Percentiles rank a stretch among this genome's conserved stretches.
Evolutionary conservation across 2,797 vertebrate genomes (phyloP).

Genomic region (Phoeniculus purpureus): DNA sequence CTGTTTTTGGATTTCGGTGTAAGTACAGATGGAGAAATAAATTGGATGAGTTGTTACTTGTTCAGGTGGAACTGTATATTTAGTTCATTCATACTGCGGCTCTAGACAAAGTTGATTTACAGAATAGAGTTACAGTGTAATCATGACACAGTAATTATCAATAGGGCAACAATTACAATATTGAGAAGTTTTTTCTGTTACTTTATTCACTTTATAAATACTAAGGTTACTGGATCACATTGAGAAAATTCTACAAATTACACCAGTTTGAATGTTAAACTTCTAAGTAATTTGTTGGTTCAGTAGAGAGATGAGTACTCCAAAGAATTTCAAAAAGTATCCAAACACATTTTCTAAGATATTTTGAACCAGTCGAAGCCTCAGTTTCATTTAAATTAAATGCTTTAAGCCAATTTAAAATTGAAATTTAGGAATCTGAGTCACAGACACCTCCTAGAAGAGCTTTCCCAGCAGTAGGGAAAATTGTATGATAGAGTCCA

Average conservation of each 20-base stretch:
- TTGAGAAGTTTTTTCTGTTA: neutral
- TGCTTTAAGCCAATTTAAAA: neutral
- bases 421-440: neutral
- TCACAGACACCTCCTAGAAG: neutral
- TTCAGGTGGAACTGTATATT: neutral
- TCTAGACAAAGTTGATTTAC: neutral
- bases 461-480: neutral
- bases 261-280: neutral
- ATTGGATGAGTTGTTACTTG: neutral
- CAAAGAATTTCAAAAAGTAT: neutral
- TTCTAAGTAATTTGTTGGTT: conserved; percentile 30
- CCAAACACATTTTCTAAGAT: neutral
- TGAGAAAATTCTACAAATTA: neutral
- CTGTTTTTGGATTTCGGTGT: neutral
- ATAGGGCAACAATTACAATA: rapidly evolving
- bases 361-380: neutral
- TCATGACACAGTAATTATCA: neutral
- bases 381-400: neutral
- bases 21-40: neutral
- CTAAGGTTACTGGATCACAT: neutral
- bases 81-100: neutral
- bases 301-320: neutral
- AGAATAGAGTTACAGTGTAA: neutral
- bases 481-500: neutral
- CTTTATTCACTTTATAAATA: neutral